Evolutionary conservation across 2,113 vertebrate species (phyloP), one percentile per base, ranked within the genome.

Genomic region (Cottus gobio): DNA sequence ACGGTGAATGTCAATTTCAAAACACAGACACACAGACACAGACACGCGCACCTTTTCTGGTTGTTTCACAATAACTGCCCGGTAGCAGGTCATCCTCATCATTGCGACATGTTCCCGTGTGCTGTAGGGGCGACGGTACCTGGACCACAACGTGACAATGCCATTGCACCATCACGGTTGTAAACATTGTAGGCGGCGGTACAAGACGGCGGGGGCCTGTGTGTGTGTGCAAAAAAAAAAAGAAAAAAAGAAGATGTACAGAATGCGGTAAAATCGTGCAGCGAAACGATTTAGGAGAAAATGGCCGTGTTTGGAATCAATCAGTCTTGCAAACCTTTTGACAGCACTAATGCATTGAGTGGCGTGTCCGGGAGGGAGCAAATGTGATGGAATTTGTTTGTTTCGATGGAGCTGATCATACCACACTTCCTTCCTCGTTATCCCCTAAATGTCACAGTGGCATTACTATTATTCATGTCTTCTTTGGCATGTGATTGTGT

Each of bases 1-100:
- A 44, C 71, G 88, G 76, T 93, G 93, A 93, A 94, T 94, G 93
- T 94, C 93, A 94, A 71, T 73, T 87, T 77, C 46, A 46, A 71
- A 56, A 68, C 68, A 63, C 74, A 75, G 73, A 37, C 67, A 28
- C 37, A 22, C 65, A 34, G 9, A 16, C 63, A 3, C 15, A 20
- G 22, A 70, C 75, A 3, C 57, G 46, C 78, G 65, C 54, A n/a
- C 70, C 12, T 46, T 66, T 66, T n/a, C 26, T 76, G 61, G 12
- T 72, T 61, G 67, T 31, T 57, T 20, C 83, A 70, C 66, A 46
- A 22, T 24, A 52, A 39, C 84, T 22, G 42, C 52, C 30, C 71
- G n/a, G 74, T 44, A 44, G 26, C 71, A 2, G 3, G 42, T 68
- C 28, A 75, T 31, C 65, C 42, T 57, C 54, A 15, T 80, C 89